phyloP scores from a whole-genome alignment of 2,797 vertebrate genomes.

The Malurus leucopterus region DNA sequence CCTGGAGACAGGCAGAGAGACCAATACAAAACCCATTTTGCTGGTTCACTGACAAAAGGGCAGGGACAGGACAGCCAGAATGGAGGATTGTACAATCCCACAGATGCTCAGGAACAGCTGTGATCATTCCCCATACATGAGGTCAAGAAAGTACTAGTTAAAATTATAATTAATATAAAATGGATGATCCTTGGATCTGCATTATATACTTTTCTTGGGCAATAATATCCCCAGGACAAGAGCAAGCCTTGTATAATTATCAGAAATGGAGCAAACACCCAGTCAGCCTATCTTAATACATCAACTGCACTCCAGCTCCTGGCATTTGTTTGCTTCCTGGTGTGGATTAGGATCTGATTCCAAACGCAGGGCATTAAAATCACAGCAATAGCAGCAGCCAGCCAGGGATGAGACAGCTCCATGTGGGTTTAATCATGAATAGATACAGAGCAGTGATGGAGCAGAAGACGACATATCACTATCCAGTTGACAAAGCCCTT shows the following conservation, averaged over 20 bases:
- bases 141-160: neutral
- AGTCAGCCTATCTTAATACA: neutral
- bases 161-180: neutral
- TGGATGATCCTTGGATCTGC: neutral
- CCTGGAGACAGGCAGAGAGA: neutral
- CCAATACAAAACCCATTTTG: neutral
- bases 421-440: neutral
- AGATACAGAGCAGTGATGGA: neutral
- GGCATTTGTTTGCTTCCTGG: neutral
- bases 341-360: neutral
- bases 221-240: neutral
- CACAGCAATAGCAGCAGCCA: neutral
- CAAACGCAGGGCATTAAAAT: slow-evolving; percentile 9
- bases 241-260: neutral
- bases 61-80: neutral
- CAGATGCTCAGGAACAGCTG: neutral
- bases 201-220: neutral
- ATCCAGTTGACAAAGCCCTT: neutral
- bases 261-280: slow-evolving; percentile 13
- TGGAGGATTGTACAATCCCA: neutral
- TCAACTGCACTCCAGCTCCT: neutral
- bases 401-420: neutral
- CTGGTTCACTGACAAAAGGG: neutral
- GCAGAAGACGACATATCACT: neutral
- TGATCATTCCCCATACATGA: neutral